phyloP scores from a whole-genome alignment of 2,888 invertebrate species.

The Brenthis daphne region DNA sequence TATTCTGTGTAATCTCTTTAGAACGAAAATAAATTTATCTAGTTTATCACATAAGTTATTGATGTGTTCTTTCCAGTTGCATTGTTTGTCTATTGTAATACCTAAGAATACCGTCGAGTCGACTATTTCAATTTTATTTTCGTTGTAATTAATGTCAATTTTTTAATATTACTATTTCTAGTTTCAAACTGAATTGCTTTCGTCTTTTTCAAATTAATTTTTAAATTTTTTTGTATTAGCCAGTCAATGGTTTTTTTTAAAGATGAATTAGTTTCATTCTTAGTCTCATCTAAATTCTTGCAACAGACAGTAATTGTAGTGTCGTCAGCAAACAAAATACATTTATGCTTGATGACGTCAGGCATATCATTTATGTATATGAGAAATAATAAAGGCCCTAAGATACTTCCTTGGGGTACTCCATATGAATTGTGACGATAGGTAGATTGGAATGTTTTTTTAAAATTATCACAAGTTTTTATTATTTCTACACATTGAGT shows the following conservation, averaged over 20 bases:
- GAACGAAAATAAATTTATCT: constrained; percentile 28
- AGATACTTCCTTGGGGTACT: neutral
- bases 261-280: neutral
- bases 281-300: constrained; percentile 3
- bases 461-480: too few relatives aligned
- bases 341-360: neutral
- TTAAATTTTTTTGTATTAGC: constrained; percentile 10
- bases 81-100: constrained; percentile 23
- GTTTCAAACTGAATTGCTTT: constrained; percentile 14
- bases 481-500: too few relatives aligned
- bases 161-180: constrained; percentile 9
- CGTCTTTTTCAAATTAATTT: constrained; percentile 15
- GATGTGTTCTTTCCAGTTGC: constrained; percentile 32
- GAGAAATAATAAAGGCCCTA: constrained; percentile 14
- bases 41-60: constrained; percentile 32
- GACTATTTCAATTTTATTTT: constrained; percentile 17
- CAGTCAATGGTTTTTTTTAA: constrained; percentile 5
- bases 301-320: constrained; percentile 10
- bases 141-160: constrained; percentile 1
- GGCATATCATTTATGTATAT: constrained; percentile 17
- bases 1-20: constrained; percentile 19
- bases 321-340: constrained; percentile 22
- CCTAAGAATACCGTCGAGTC: constrained; percentile 23
- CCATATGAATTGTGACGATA: too few relatives aligned
- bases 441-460: too few relatives aligned